Conservation (phyloP, 2,888 invertebrate genomes). For the Limnephilus lunatus region DNA sequence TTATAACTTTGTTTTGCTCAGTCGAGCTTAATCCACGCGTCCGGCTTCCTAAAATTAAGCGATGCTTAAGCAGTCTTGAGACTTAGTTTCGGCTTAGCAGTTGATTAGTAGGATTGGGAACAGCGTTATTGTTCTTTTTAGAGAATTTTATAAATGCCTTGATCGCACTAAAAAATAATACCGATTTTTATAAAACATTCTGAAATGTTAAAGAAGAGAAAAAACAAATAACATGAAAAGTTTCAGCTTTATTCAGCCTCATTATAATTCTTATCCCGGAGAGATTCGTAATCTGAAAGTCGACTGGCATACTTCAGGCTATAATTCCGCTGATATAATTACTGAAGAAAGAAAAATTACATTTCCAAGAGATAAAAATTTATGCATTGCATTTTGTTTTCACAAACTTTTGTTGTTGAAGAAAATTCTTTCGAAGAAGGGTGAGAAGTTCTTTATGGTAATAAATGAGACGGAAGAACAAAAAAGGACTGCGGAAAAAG, state of each 20-base stretch:
- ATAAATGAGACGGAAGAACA: background rate
- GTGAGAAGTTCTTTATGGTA: background rate
- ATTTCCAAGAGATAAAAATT: background rate
- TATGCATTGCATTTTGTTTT: conserved; percentile 2
- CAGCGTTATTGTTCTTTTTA: background rate
- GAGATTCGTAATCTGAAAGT: background rate
- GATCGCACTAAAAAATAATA: background rate
- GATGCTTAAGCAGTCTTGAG: too few species aligned
- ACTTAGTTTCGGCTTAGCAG: too few species aligned
- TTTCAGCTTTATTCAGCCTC: background rate
- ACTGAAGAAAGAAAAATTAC: background rate
- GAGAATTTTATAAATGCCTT: background rate
- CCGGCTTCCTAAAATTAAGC: too few species aligned
- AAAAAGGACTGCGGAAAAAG: background rate
- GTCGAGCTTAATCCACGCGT: too few species aligned
- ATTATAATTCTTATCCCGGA: conserved; percentile 23
- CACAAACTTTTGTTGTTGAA: background rate
- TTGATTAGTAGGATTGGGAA: too few species aligned
- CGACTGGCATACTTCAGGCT: conserved; percentile 30
- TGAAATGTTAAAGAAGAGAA: background rate
- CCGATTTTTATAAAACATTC: background rate
- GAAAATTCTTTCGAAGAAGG: background rate
- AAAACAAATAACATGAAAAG: conserved; percentile 26
- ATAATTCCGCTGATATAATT: conserved; percentile 1
- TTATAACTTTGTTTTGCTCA: too few species aligned